Percentiles rank a stretch among this genome's conserved stretches.
Evolutionary conservation across 1,140 invertebrate genomes (phyloP).

Genomic region (Drosophila ironensis): DNA sequence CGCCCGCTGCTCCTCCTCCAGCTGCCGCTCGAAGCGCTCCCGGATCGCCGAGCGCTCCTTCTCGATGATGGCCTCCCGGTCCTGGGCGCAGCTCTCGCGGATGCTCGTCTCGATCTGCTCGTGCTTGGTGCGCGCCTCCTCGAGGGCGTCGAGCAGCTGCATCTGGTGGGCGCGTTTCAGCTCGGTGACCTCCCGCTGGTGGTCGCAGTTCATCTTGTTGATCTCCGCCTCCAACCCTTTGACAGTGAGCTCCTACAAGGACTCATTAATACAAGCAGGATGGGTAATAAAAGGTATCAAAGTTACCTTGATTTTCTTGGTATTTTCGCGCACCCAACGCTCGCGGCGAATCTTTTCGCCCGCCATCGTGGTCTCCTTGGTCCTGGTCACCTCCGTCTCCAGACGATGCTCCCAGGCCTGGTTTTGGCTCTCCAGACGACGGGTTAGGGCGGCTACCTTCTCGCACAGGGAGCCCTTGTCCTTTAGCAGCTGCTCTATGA

Average conservation of each 20-base stretch:
- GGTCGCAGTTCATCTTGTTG: slow-evolving; percentile 85
- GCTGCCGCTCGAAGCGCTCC: slow-evolving; percentile 83
- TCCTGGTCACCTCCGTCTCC: slow-evolving; percentile 85
- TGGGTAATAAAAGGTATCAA: background rate
- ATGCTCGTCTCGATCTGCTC: slow-evolving; percentile 82
- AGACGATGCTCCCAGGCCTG: slow-evolving; percentile 85
- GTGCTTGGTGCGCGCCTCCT: slow-evolving; percentile 81
- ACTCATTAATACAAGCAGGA: too few species aligned
- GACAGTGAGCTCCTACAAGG: slow-evolving; percentile 88
- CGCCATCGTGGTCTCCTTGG: slow-evolving; percentile 86
- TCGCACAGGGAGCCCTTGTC: slow-evolving; percentile 87
- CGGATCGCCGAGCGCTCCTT: slow-evolving; percentile 83
- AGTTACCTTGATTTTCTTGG: slow-evolving; percentile 87
- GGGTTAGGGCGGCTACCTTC: slow-evolving; percentile 85
- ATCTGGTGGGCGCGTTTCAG: slow-evolving; percentile 85
- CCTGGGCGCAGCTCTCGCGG: slow-evolving; percentile 83
- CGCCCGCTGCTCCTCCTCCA: slow-evolving; percentile 83
- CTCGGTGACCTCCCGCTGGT: slow-evolving; percentile 85
- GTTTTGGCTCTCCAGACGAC: slow-evolving; percentile 83
- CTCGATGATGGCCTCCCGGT: slow-evolving; percentile 83
- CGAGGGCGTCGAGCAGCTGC: slow-evolving; percentile 82
- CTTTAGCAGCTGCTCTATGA: slow-evolving; percentile 86
- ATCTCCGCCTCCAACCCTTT: slow-evolving; percentile 89
- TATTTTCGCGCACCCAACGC: slow-evolving; percentile 87
- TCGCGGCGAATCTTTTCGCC: slow-evolving; percentile 87